A percentile compares a stretch with the other conserved stretches of the same genome.
Conservation (phyloP, 2,888 invertebrate species). For the Syrphus vitripennis region DNA sequence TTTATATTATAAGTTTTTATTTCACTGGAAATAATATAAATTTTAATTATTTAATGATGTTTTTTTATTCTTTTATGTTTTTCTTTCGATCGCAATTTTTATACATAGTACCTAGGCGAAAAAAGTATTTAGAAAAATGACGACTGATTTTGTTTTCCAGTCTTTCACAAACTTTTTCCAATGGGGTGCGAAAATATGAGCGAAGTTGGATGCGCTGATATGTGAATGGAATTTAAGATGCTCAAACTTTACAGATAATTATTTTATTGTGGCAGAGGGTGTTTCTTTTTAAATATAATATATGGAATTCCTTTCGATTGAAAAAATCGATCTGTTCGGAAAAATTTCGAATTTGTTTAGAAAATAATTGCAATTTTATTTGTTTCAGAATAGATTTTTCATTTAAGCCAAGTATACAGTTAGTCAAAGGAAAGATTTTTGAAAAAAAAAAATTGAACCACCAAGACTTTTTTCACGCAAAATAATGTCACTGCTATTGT, state of each 20-base stretch:
- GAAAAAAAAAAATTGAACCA: no score
- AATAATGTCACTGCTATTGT: no score
- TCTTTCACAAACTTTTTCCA: constrained; percentile 18
- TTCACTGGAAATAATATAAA: background rate
- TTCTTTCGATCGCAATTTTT: constrained; percentile 4
- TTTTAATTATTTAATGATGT: background rate
- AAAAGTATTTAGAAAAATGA: constrained; percentile 49
- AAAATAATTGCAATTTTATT: no score
- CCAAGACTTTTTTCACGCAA: no score
- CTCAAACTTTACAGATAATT: background rate
- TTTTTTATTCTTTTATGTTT: background rate
- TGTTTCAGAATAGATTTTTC: no score
- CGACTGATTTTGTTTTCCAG: constrained; percentile 60
- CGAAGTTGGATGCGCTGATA: constrained; percentile 48
- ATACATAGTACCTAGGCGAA: constrained; percentile 39
- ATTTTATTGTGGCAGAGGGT: background rate
- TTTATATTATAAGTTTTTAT: background rate
- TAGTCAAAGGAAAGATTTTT: no score
- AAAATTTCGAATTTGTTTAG: no score
- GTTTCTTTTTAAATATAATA: background rate
- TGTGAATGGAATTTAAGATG: background rate
- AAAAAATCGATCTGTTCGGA: no score
- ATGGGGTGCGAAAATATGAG: constrained; percentile 38
- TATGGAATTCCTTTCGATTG: no score
- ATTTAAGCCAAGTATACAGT: no score